These are phyloP conservation scores for Dendrolimus houi DNA, from an alignment of 2,888 invertebrate species.

Conservation along the genomic window DNA sequence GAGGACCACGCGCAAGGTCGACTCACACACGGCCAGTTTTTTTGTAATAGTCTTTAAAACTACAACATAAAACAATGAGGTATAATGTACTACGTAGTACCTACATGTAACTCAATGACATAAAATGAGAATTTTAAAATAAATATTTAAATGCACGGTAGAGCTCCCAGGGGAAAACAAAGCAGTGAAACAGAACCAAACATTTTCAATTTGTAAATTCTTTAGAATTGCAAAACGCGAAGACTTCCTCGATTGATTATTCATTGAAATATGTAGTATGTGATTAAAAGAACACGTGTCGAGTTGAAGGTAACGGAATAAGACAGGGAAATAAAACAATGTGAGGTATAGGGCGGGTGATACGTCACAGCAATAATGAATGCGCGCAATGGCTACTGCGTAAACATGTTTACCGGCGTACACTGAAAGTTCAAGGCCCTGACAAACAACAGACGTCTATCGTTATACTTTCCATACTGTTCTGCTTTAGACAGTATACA, in stretches of 20 bases:
- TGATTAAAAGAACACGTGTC: constrained; percentile 29
- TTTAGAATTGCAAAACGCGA: constrained; percentile 5
- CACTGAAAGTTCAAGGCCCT: constrained; percentile 68
- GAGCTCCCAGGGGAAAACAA: no score
- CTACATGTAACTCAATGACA: no score
- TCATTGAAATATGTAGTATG: not conserved
- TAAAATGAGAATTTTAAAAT: no score
- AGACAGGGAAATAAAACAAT: constrained; percentile 32
- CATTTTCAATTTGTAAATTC: no score
- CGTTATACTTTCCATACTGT: constrained; percentile 44
- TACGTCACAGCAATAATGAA: constrained; percentile 49
- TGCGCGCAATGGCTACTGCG: constrained; percentile 59
- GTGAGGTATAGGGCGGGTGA: constrained; percentile 30
- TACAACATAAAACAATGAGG: no score
- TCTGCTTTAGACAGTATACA: not conserved
- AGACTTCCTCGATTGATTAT: not conserved
- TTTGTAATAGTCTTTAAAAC: no score
- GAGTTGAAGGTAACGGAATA: constrained; percentile 37
- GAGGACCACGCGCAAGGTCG: no score
- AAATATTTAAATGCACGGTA: no score
- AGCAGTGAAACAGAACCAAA: no score
- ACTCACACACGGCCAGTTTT: no score
- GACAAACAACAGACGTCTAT: constrained; percentile 42
- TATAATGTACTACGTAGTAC: no score
- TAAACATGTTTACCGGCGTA: constrained; percentile 69